Evolutionary conservation across 2,797 vertebrate genomes (phyloP), one percentile per base, ranked within the genome.

Genomic region (Phrynocephalus vlangalii): DNA sequence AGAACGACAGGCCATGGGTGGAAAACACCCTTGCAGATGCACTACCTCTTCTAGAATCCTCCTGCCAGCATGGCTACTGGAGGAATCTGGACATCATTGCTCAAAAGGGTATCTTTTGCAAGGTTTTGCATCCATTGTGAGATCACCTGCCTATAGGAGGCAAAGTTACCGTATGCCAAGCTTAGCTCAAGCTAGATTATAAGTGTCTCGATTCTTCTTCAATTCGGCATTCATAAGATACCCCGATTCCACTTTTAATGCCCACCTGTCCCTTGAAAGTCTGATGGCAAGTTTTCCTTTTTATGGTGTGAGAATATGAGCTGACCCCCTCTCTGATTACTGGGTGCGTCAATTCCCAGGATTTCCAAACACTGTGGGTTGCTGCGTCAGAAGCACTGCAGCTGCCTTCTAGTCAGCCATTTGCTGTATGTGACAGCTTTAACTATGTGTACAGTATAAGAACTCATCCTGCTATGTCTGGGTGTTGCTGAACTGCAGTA

Each of bases 231-330:
- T 76, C 63, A 50, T 84, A 30, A 83, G 85, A 76, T 71, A 76
- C 38, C 48, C 82, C 44, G 28, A 78, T 87, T 82, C 86, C 72
- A 71, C 83, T 82, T 22, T 85, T 84, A 77, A 79, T 75, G 70
- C 70, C 78, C 88, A 90, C 82, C 88, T 90, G 81, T 94, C 87
- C 44, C 76, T 38, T 48, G 7, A 10, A 68, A 83, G 73, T 20
- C 86, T 28, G 71, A n/a, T 71, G 82, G 66, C 56, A 91, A 28
- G 52, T 91, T 76, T 50, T 77, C 87, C 67, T 75, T 38, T 78
- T 33, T 76, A 50, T n/a, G 44, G 52, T 0, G 16, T 73, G 50
- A 72, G 48, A 0, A 6, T 66, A 83, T 90, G 71, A 66, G 89
- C 76, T 16, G 6, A 28, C 18, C 84, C 63, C 52, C 22, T 89